A percentile compares a stretch with the other conserved stretches of the same genome.
These are phyloP conservation scores for Aleiodes testaceus DNA, from an alignment of 2,888 invertebrate species.

Conservation along the genomic window DNA sequence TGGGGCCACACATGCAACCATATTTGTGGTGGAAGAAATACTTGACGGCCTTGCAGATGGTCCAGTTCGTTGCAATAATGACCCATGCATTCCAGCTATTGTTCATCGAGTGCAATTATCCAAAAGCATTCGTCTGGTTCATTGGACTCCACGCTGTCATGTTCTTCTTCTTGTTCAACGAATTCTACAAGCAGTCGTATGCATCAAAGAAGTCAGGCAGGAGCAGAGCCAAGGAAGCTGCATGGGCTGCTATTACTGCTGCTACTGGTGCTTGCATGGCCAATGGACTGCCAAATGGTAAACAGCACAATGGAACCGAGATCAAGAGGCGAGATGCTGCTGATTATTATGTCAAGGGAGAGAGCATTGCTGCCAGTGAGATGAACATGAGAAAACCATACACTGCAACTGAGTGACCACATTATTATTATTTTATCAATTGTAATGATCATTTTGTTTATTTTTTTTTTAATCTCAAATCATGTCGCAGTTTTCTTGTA, in stretches of 20 bases:
- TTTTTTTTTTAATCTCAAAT: conserved; percentile 9
- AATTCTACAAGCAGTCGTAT: conserved; percentile 93
- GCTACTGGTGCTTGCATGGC: conserved; percentile 50
- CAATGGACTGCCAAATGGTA: conserved; percentile 60
- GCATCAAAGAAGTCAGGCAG: conserved; percentile 56
- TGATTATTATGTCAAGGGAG: conserved; percentile 75
- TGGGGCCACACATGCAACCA: conserved; percentile 89
- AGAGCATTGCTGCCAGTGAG: conserved; percentile 68
- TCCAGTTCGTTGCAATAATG: conserved; percentile 93
- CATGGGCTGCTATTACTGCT: conserved; percentile 47
- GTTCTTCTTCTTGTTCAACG: conserved; percentile 96
- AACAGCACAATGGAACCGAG: conserved; percentile 60
- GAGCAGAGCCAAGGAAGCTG: conserved; percentile 63
- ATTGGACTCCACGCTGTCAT: conserved; percentile 96
- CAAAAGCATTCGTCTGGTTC: conserved; percentile 95
- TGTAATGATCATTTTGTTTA: conserved; percentile 15
- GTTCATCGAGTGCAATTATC: conserved; percentile 94
- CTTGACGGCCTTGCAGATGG: conserved; percentile 92
- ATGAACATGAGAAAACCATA: conserved; percentile 67
- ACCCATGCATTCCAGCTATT: conserved; percentile 93
- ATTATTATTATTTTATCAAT: conserved; percentile 15
- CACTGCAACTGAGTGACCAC: conserved; percentile 61
- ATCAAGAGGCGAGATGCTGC: conserved; percentile 71
- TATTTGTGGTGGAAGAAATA: conserved; percentile 98
- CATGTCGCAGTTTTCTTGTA: conserved; percentile 7